These are phyloP conservation scores for Zaprionus capensis DNA, from an alignment of 1,140 invertebrate genomes.

Conservation along the genomic window DNA sequence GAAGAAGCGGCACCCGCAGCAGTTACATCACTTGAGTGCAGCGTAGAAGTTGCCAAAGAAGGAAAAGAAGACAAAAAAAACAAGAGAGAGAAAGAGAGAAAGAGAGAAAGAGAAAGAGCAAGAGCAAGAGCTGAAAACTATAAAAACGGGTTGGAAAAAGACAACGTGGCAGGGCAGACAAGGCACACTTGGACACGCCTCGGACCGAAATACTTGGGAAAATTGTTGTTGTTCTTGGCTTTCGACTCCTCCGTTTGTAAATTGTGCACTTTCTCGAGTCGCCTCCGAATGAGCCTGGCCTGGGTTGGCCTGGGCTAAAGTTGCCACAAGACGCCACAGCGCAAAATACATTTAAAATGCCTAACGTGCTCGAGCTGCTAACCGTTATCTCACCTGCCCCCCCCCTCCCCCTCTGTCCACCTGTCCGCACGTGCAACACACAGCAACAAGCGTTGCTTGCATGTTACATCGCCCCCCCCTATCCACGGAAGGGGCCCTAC, in stretches of 20 bases:
- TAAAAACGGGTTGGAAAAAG: slow-evolving; percentile 7
- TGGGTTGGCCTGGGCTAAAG: slow-evolving; percentile 45
- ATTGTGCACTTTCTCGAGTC: slow-evolving; percentile 38
- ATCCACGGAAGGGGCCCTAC: background rate
- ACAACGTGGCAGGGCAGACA: slow-evolving; percentile 14
- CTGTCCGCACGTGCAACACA: slow-evolving; percentile 29
- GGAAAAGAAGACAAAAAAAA: background rate
- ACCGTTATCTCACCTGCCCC: background rate
- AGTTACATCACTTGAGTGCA: slow-evolving; percentile 11
- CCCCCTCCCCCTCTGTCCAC: background rate
- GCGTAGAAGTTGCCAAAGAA: background rate
- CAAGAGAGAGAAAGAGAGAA: background rate
- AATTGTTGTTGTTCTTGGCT: slow-evolving; percentile 26
- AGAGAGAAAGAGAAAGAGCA: background rate
- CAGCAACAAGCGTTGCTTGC: slow-evolving; percentile 70
- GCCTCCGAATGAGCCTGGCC: background rate
- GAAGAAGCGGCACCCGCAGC: slow-evolving; percentile 6
- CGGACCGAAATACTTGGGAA: slow-evolving; percentile 27
- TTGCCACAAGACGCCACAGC: slow-evolving; percentile 56
- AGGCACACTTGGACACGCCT: slow-evolving; percentile 45
- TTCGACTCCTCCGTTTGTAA: slow-evolving; percentile 35
- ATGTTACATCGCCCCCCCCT: slow-evolving; percentile 43
- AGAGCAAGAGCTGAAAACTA: background rate
- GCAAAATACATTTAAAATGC: slow-evolving; percentile 69
- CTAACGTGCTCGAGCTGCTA: slow-evolving; percentile 47